These are phyloP conservation scores for Actinernus sp. DNA, from an alignment of 92 coral and sea anemone species.

Conservation along the genomic window DNA sequence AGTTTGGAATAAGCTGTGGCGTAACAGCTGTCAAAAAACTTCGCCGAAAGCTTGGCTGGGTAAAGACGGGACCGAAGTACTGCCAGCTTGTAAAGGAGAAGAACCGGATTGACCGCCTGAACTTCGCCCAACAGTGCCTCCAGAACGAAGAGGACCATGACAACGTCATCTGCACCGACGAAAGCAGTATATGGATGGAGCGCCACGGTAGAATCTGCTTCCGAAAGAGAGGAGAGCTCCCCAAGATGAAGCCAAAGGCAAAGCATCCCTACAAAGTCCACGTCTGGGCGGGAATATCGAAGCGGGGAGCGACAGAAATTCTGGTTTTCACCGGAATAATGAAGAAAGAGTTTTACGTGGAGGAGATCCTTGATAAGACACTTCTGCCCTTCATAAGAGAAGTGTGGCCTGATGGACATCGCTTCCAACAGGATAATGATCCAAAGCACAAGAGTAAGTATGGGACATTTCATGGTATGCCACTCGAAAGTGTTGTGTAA, in stretches of 20 bases:
- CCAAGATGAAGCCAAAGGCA: slow-evolving; percentile 48
- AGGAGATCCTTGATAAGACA: too few species aligned
- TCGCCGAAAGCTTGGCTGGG: slow-evolving; percentile 55
- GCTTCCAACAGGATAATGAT: slow-evolving; percentile 54
- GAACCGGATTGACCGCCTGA: slow-evolving; percentile 39
- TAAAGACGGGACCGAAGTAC: slow-evolving; percentile 45
- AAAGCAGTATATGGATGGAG: slow-evolving; percentile 54
- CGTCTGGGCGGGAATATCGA: slow-evolving; percentile 53
- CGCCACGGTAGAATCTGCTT: slow-evolving; percentile 36
- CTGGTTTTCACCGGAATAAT: slow-evolving; percentile 44
- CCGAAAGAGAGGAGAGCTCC: slow-evolving; percentile 27
- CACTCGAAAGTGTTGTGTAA: too few species aligned
- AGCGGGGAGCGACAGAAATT: slow-evolving; percentile 45
- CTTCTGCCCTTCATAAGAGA: too few species aligned
- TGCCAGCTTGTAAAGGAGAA: slow-evolving; percentile 45
- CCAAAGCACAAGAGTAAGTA: too few species aligned
- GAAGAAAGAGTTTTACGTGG: too few species aligned
- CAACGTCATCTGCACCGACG: slow-evolving; percentile 65
- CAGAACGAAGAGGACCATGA: slow-evolving; percentile 23
- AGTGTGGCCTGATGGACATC: slow-evolving; percentile 42
- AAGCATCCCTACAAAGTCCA: too few species aligned
- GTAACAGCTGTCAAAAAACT: slow-evolving; percentile 12
- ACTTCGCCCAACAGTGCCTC: slow-evolving; percentile 31
- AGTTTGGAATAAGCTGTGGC: not conserved
- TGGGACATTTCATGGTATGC: too few species aligned